Percentiles rank a stretch among this genome's conserved stretches.
Conservation (phyloP, 2,797 vertebrate species). For the Hoplostethus mediterraneus region DNA sequence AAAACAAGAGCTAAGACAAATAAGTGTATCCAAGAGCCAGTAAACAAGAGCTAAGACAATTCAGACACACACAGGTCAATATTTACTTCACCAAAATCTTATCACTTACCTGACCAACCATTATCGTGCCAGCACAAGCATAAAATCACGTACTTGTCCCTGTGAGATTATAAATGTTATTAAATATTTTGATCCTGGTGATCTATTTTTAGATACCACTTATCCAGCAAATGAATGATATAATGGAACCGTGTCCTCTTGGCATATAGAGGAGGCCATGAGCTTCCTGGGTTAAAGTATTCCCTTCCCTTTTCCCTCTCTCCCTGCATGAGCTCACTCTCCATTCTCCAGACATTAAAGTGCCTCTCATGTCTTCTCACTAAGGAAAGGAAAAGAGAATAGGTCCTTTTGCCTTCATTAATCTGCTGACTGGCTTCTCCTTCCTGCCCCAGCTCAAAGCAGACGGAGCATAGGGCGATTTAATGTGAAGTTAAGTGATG, state of each 20-base stretch:
- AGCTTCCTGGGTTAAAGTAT: constrained; percentile 30
- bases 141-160: not conserved
- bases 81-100: too few relatives aligned
- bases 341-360: constrained; percentile 52
- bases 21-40: too few relatives aligned
- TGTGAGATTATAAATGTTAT: not conserved
- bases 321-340: constrained; percentile 38
- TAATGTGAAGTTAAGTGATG: constrained; percentile 83
- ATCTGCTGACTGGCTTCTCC: constrained; percentile 72
- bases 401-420: constrained; percentile 79
- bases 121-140: not conserved
- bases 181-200: constrained; percentile 6
- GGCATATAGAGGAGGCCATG: constrained; percentile 25
- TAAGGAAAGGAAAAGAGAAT: constrained; percentile 63
- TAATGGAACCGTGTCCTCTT: constrained; percentile 11
- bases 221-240: constrained; percentile 15
- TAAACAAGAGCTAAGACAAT: too few relatives aligned
- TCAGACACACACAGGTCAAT: too few relatives aligned
- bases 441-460: constrained; percentile 68
- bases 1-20: too few relatives aligned
- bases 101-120: too few relatives aligned
- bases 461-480: constrained; percentile 69
- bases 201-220: not conserved
- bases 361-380: constrained; percentile 64
- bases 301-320: constrained; percentile 33